Evolutionary conservation across 1,140 invertebrate species (phyloP), one percentile per base, ranked within the genome.

Genomic region (Physella acuta): DNA sequence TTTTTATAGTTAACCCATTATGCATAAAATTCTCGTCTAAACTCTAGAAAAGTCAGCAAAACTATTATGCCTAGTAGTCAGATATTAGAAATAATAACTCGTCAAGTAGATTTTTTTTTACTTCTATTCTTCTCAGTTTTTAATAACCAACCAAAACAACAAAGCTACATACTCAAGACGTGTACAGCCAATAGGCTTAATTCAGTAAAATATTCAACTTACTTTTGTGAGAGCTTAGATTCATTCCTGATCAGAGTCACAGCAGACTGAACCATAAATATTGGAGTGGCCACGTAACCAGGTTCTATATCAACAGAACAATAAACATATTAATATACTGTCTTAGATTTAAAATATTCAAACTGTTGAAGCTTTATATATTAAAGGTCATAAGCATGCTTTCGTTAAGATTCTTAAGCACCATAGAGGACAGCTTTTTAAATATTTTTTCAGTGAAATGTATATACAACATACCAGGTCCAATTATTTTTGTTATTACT

Each of bases 231-330:
- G 85, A 96, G 89, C 77, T 92, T 92, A 59, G 91, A 86, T 61
- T 81, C 84, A 81, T 97, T 93, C 49, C 89, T 89, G 0, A 97
- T 84, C 69, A 97, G 86, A 17, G 89, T 91, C 56, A 94, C 73
- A 0, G 90, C 94, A 60, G 90, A 87, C 65, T 90, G 87, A 2
- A 95, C 78, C 70, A 94, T 78, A 59, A 88, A 87, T n/a, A 88
- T 89, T 39, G 90, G 90, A 1, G 94, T 96, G 0, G 90, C 88
- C 5, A 92, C 90, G 86, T 97, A 98, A 53, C 90, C 94, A 26
- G 93, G 90, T 86, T 94, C 92, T 62, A 77, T n/a, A n/a, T n/a
- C 78, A 26, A 90, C 85, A 85, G 79, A 37, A 59, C 71, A 71
- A 68, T 16, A 37, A 61, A 30, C 26, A 66, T 28, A 24, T 33